Conservation (phyloP, 23 tunicate species). For the Halocynthia aurantium region DNA sequence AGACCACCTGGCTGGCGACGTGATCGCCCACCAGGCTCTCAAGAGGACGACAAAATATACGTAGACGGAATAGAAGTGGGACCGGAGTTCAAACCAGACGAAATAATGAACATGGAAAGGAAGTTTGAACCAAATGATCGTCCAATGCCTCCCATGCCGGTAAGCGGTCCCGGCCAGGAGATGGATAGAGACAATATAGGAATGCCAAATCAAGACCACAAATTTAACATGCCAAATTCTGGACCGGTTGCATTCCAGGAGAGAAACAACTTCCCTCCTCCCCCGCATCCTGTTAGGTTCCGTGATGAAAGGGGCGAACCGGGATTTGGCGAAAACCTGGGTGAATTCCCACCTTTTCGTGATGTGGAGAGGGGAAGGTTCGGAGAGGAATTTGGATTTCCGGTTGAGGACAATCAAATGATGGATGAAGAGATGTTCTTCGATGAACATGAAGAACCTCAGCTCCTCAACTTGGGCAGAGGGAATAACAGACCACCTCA, state of each 20-base stretch:
- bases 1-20: conserved; percentile 31
- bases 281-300: background rate
- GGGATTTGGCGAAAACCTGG: too few relatives aligned
- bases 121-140: conserved; percentile 9
- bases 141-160: conserved; percentile 18
- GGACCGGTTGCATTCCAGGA: background rate
- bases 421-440: conserved; percentile 15
- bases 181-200: too few relatives aligned
- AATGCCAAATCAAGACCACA: too few relatives aligned
- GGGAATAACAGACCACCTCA: background rate
- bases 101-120: background rate
- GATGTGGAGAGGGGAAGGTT: conserved; percentile 6
- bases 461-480: too few relatives aligned
- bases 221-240: too few relatives aligned
- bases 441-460: background rate
- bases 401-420: conserved; percentile 2
- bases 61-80: conserved; percentile 21
- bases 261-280: conserved; percentile 7
- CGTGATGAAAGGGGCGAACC: background rate
- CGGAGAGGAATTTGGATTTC: conserved; percentile 18
- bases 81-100: conserved; percentile 20
- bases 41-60: conserved; percentile 4
- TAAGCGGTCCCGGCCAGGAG: too few relatives aligned
- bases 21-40: background rate
- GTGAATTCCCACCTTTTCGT: too few relatives aligned